Conservation (phyloP, 1,140 invertebrate genomes). For the Pentalonia nigronervosa region DNA sequence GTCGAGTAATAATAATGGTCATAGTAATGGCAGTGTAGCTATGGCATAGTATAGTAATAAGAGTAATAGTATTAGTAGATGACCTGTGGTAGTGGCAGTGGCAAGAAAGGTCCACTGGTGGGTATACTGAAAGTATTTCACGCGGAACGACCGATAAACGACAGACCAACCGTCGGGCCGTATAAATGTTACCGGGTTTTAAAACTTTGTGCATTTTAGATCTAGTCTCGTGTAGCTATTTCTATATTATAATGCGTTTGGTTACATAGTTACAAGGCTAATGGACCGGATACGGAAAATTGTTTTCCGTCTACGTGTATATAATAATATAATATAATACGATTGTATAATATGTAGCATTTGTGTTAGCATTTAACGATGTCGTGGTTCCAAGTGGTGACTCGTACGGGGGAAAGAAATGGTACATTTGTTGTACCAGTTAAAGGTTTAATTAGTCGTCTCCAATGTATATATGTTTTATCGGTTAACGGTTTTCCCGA, state of each 20-base stretch:
- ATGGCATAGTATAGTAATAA: background rate
- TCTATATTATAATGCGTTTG: background rate
- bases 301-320: background rate
- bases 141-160: conserved; percentile 51
- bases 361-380: background rate
- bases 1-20: background rate
- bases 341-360: background rate
- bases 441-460: background rate
- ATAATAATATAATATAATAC: background rate
- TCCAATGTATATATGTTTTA: background rate
- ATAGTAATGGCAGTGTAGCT: background rate
- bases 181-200: conserved; percentile 29
- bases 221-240: background rate
- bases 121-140: conserved; percentile 17
- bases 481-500: background rate
- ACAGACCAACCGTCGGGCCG: background rate
- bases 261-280: background rate
- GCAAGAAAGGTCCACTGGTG: background rate
- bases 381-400: background rate
- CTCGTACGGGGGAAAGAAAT: background rate
- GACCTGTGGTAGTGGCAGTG: background rate
- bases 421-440: background rate
- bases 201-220: conserved; percentile 6
- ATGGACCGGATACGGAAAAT: conserved; percentile 26
- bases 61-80: background rate